Evolutionary conservation across 2,797 vertebrate species (phyloP).

Genomic region (Platyrinchus mystaceus): DNA sequence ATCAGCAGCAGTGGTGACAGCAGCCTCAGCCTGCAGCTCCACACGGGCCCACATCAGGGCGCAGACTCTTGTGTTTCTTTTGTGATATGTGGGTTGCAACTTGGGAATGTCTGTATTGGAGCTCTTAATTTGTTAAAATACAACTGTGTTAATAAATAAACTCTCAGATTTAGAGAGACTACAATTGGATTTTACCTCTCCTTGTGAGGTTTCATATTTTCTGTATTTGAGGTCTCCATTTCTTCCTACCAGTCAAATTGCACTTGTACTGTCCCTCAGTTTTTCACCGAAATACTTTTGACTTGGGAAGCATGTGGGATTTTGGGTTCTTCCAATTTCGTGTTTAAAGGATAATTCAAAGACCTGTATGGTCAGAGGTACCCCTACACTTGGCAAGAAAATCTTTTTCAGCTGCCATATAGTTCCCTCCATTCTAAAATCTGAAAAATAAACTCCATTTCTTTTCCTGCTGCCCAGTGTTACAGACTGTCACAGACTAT

Average conservation of each 20-base stretch:
- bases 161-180: neutral
- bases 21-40: neutral
- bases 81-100: neutral
- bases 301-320: neutral
- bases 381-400: neutral
- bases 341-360: constrained; percentile 10
- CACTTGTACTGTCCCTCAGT: neutral
- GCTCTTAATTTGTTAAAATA: constrained; percentile 8
- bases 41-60: neutral
- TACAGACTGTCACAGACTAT: neutral
- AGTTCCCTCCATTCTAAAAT: neutral
- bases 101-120: neutral
- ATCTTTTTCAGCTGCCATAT: neutral
- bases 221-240: neutral
- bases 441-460: neutral
- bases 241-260: neutral
- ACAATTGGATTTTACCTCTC: neutral
- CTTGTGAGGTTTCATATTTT: neutral
- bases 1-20: neutral
- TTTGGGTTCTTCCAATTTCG: neutral
- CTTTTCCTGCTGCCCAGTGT: neutral
- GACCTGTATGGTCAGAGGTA: neutral
- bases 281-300: neutral
- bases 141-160: neutral
- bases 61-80: neutral